Percentiles rank a stretch among this genome's conserved stretches.
These are phyloP conservation scores for Discoglossus pictus DNA, from an alignment of 2,797 vertebrate species.

Conservation along the genomic window DNA sequence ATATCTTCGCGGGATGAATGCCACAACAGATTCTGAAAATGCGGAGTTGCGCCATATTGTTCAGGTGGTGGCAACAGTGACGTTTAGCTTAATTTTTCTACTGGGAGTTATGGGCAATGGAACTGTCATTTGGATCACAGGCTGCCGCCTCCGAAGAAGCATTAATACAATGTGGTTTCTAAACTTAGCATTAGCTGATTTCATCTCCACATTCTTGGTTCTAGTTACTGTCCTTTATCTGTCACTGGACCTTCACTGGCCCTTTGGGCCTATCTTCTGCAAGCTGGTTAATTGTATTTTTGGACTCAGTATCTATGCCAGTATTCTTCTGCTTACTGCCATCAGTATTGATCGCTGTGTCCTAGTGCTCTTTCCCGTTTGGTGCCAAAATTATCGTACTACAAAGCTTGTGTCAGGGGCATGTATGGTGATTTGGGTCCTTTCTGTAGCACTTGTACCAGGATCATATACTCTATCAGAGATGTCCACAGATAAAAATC, in stretches of 20 bases:
- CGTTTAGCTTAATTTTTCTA: constrained; percentile 53
- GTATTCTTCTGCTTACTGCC: constrained; percentile 50
- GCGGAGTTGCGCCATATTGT: constrained; percentile 36
- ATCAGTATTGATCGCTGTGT: constrained; percentile 55
- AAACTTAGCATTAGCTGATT: constrained; percentile 52
- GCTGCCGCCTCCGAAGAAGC: constrained; percentile 50
- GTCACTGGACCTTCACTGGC: constrained; percentile 54
- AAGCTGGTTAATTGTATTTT: constrained; percentile 55
- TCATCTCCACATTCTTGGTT: constrained; percentile 53
- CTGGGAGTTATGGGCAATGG: constrained; percentile 53
- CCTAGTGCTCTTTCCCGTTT: constrained; percentile 53
- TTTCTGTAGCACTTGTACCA: constrained; percentile 53
- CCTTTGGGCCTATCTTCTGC: constrained; percentile 52
- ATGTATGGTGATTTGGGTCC: constrained; percentile 49
- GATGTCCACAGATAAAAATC: constrained; percentile 48
- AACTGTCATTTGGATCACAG: constrained; percentile 53
- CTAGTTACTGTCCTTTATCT: constrained; percentile 51
- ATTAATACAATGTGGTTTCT: constrained; percentile 58
- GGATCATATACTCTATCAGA: constrained; percentile 55
- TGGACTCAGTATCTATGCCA: constrained; percentile 52
- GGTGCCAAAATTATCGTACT: constrained; percentile 56
- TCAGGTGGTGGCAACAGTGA: constrained; percentile 47
- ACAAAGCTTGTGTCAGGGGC: constrained; percentile 34
- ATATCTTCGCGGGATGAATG: constrained; percentile 33
- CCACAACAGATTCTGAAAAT: constrained; percentile 19